These are phyloP conservation scores for Sinodicranocentrus sp. DNA, from an alignment of 2,888 invertebrate species.

Conservation along the genomic window DNA sequence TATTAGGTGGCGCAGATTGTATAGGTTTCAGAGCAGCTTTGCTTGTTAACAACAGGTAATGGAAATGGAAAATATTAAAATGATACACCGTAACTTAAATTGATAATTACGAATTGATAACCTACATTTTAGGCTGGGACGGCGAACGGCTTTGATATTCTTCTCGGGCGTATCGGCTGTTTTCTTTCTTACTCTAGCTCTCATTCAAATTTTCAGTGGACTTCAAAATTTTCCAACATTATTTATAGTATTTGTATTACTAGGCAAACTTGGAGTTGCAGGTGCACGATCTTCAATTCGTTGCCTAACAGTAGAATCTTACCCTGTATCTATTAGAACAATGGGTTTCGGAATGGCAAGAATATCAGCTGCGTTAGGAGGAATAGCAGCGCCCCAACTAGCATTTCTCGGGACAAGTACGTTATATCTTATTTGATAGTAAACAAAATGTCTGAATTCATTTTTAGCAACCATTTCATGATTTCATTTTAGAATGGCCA, in stretches of 20 bases:
- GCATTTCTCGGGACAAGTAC: constrained; percentile 70
- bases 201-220: constrained; percentile 58
- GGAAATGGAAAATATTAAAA: background rate
- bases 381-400: constrained; percentile 68
- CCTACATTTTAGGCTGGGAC: constrained; percentile 54
- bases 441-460: background rate
- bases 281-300: constrained; percentile 62
- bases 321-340: constrained; percentile 67
- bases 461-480: no score
- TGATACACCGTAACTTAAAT: no score
- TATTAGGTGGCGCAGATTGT: constrained; percentile 65
- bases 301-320: constrained; percentile 59
- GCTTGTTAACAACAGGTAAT: constrained; percentile 68
- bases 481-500: constrained; percentile 58
- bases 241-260: constrained; percentile 63
- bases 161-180: constrained; percentile 67
- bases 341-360: constrained; percentile 73
- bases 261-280: constrained; percentile 71
- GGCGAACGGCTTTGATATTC: constrained; percentile 68
- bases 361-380: constrained; percentile 68
- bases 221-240: constrained; percentile 43
- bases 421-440: background rate
- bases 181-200: constrained; percentile 66
- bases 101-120: no score
- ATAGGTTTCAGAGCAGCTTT: constrained; percentile 70